Percentiles rank a stretch among this genome's conserved stretches.
Evolutionary conservation across 2,113 vertebrate genomes (phyloP).

Genomic region (Canis aureus): DNA sequence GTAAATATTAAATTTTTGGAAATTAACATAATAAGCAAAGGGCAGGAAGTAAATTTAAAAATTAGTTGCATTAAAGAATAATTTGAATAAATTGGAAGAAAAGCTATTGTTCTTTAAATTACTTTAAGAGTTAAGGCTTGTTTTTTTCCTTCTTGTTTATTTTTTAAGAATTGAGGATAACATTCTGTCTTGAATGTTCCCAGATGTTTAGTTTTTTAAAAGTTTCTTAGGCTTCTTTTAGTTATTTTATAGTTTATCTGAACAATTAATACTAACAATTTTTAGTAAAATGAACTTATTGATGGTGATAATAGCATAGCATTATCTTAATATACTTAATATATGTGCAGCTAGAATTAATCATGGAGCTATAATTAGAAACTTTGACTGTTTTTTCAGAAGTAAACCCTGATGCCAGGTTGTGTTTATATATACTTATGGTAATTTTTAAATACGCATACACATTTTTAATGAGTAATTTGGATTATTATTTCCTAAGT

Average conservation of each 20-base stretch:
- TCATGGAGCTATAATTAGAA: constrained; percentile 42
- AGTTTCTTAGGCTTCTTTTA: background rate
- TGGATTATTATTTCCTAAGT: constrained; percentile 47
- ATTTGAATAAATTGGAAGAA: constrained; percentile 45
- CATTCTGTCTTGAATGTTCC: constrained; percentile 8
- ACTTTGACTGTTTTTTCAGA: constrained; percentile 49
- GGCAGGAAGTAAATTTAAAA: constrained; percentile 38
- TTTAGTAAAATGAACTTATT: constrained; percentile 42
- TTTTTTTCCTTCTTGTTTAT: constrained; percentile 18
- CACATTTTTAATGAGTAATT: background rate
- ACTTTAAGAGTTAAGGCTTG: constrained; percentile 1
- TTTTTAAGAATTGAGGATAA: constrained; percentile 19
- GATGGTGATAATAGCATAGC: background rate
- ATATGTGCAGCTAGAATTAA: constrained; percentile 37
- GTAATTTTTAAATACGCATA: constrained; percentile 8
- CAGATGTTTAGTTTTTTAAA: constrained; percentile 16
- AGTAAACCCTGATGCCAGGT: constrained; percentile 50
- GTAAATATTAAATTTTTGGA: constrained; percentile 41
- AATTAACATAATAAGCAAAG: constrained; percentile 53
- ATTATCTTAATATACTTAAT: constrained; percentile 9
- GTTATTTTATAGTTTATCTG: constrained; percentile 45
- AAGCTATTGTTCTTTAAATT: constrained; percentile 55
- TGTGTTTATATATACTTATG: constrained; percentile 47
- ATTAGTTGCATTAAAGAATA: constrained; percentile 55
- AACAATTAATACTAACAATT: constrained; percentile 43